These are phyloP conservation scores for Glyphotaelius pellucidus DNA, from an alignment of 2,888 invertebrate genomes.

Conservation along the genomic window DNA sequence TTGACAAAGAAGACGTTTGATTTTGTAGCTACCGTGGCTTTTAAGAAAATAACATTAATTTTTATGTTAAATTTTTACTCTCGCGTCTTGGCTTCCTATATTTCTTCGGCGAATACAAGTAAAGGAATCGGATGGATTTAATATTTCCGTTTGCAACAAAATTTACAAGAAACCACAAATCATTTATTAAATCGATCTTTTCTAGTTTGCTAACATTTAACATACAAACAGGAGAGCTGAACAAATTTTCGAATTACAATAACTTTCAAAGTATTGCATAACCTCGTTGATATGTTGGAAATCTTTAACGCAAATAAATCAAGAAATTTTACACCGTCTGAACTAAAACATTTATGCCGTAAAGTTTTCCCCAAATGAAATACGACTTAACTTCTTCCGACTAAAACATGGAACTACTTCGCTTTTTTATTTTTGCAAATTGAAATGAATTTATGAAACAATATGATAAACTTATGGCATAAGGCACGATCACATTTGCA, in stretches of 20 bases:
- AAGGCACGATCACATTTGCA: not conserved
- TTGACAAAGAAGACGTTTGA: constrained; percentile 10
- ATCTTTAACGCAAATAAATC: constrained; percentile 38
- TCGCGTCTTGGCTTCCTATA: not conserved
- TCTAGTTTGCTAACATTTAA: constrained; percentile 6
- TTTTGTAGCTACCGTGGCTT: not conserved
- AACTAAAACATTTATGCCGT: constrained; percentile 18
- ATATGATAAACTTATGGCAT: not conserved
- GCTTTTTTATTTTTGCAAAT: not conserved
- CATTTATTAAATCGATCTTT: constrained; percentile 7
- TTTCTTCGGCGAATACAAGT: not conserved
- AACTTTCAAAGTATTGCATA: constrained; percentile 19
- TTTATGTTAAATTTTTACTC: not conserved
- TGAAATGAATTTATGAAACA: not conserved
- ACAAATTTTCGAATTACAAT: not conserved
- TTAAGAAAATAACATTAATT: not conserved
- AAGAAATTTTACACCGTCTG: constrained; percentile 26
- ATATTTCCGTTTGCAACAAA: not conserved
- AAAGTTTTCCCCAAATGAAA: constrained; percentile 39
- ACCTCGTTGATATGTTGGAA: constrained; percentile 20
- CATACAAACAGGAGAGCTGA: not conserved
- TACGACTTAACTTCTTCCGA: constrained; percentile 23
- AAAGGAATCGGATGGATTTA: not conserved
- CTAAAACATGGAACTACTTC: constrained; percentile 13
- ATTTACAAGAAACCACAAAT: constrained; percentile 7